These are phyloP conservation scores for Lepisosteus oculatus DNA, from an alignment of 2,113 vertebrate genomes.

Conservation along the genomic window DNA sequence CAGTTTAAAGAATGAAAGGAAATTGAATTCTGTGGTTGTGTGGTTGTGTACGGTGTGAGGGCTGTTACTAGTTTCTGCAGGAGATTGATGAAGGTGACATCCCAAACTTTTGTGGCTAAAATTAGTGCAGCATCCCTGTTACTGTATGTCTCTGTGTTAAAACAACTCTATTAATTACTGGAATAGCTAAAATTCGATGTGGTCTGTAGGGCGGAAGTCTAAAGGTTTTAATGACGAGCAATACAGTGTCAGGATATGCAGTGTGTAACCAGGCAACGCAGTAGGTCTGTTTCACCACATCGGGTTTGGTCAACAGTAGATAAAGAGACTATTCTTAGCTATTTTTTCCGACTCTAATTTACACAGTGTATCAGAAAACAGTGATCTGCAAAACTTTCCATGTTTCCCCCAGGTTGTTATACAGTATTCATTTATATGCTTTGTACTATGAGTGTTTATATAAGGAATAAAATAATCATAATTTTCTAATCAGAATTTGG, in stretches of 20 bases:
- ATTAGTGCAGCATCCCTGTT: too few species aligned
- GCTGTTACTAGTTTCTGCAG: too few species aligned
- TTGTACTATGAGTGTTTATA: slow-evolving; percentile 30
- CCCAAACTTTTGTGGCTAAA: too few species aligned
- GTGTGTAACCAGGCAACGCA: background rate
- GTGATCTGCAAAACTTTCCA: background rate
- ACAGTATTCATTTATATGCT: background rate
- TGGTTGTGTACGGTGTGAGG: too few species aligned
- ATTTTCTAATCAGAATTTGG: slow-evolving; percentile 49
- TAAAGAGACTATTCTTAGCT: background rate
- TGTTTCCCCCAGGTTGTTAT: background rate
- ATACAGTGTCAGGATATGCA: background rate
- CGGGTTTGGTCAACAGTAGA: background rate
- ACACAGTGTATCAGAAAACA: background rate
- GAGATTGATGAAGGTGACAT: too few species aligned
- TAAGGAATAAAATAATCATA: slow-evolving; percentile 40
- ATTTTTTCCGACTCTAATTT: too few species aligned
- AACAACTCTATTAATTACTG: too few species aligned
- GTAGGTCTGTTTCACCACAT: slow-evolving; percentile 1
- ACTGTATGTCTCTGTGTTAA: too few species aligned
- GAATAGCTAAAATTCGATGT: too few species aligned
- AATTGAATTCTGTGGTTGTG: too few species aligned
- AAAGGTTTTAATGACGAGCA: background rate
- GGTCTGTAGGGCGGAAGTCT: too few species aligned
- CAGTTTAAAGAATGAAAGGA: too few species aligned